A percentile compares a stretch with the other conserved stretches of the same genome.
phyloP scores from a whole-genome alignment of 2,888 invertebrate genomes.

The Aphidius colemani region DNA sequence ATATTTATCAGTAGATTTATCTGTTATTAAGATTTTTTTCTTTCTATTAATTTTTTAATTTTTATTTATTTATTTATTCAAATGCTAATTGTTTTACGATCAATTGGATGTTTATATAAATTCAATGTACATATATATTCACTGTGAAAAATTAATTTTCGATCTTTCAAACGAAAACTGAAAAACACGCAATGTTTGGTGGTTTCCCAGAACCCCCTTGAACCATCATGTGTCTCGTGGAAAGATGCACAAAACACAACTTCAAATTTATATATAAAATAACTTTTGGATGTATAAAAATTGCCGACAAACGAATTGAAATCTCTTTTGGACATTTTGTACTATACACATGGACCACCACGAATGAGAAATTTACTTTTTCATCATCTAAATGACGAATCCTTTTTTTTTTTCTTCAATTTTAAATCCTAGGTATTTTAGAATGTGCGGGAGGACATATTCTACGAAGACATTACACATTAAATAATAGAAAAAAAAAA shows the following conservation, averaged over 20 bases:
- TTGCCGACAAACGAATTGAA: conserved; percentile 25
- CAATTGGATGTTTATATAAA: too few species aligned
- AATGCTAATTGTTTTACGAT: too few species aligned
- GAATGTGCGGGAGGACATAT: conserved; percentile 9
- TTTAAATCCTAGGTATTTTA: conserved; percentile 12
- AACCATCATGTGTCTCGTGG: conserved; percentile 19
- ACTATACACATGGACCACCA: conserved; percentile 16
- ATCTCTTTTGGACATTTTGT: conserved; percentile 23
- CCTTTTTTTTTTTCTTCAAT: background rate
- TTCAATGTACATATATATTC: too few species aligned
- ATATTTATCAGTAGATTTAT: too few species aligned
- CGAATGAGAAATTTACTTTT: background rate
- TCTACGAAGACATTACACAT: conserved; percentile 12
- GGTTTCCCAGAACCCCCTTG: conserved; percentile 26
- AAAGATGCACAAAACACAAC: background rate
- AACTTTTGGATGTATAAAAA: conserved; percentile 10
- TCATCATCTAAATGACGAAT: too few species aligned
- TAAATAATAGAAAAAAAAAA: too few species aligned
- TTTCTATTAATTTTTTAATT: too few species aligned
- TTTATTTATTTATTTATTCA: too few species aligned
- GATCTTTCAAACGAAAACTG: conserved; percentile 5
- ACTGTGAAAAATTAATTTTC: too few species aligned
- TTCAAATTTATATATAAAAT: background rate
- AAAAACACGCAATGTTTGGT: conserved; percentile 27
- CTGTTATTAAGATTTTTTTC: too few species aligned